Evolutionary conservation across 2,113 vertebrate genomes (phyloP).

Genomic region (Sigmodon hispidus): DNA sequence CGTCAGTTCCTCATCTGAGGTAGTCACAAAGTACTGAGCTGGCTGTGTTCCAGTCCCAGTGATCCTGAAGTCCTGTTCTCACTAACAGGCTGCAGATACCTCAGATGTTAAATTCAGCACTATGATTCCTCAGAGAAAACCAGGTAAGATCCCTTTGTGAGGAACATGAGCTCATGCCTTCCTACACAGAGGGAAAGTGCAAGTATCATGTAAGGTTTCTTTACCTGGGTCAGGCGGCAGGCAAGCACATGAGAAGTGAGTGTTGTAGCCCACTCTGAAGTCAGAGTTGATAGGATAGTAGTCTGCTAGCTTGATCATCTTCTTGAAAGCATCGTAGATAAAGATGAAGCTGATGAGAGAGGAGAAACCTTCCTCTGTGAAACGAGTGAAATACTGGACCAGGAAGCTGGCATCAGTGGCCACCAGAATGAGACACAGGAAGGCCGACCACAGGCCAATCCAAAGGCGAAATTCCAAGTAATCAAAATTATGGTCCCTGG

Average conservation of each 20-base stretch:
- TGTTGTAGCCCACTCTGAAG: constrained; percentile 90
- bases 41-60: neutral
- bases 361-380: constrained; percentile 98
- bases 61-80: neutral
- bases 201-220: neutral
- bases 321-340: constrained; percentile 99
- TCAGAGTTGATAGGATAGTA: constrained; percentile 95
- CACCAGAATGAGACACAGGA: constrained; percentile 94
- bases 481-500: constrained; percentile 94
- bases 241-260: constrained; percentile 93
- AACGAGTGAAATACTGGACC: constrained; percentile 98
- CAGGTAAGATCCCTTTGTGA: neutral
- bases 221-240: constrained; percentile 90
- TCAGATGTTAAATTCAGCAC: neutral
- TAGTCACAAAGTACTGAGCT: constrained; percentile 32
- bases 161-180: neutral
- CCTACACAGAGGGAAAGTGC: neutral
- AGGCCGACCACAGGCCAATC: constrained; percentile 98
- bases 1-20: neutral
- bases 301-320: constrained; percentile 96
- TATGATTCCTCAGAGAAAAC: neutral
- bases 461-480: constrained; percentile 98
- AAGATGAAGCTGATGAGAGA: constrained; percentile 99
- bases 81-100: neutral
- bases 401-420: constrained; percentile 97